Evolutionary conservation across 2,888 invertebrate species (phyloP), one percentile per base, ranked within the genome.

Genomic region (Papilio gigon): DNA sequence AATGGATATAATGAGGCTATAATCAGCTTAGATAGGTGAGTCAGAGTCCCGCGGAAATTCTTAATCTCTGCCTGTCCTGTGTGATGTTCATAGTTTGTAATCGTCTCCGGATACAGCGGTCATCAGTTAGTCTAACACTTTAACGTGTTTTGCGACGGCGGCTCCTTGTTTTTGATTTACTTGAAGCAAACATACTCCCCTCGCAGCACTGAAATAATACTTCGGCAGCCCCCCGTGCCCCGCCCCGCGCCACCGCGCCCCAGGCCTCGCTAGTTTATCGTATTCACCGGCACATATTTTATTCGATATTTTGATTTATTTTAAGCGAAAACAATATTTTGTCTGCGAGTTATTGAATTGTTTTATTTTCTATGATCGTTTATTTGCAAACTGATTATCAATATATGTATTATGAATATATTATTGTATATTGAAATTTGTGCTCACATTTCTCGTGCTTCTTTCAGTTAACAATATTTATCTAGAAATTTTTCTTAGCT

Each of bases 301-400:
- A 56, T 56, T 17, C 14, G 25, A n/a, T 56, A 17, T 56, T 53
- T 56, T 17, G 53, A 30, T 56, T 56, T 56, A 56, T 56, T 30
- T 9, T 14, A 14, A 17, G 9, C 17, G 30, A 25, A 30, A n/a
- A 30, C 53, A n/a, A 53, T 53, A 53, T 30, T 27, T 27, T 12
- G 0, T 27, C 47, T n/a, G n/a, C 14, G n/a, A 50, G 12, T 53
- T 27, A 53, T 27, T 53, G 25, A 53, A 53, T 27, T 8, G 1
- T 1, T 27, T 27, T 9, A 4, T 25, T n/a, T 14, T 27, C 6
- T n/a, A 50, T 27, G 1, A 30, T n/a, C 0, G 8, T 30, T 8
- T 17, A 2, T 3, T 27, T 53, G 6, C 1, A 1, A 25, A 14
- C 14, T 50, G 25, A 22, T 14, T 25, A 0, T 44, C 44, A 44